Base-by-base conservation (phyloP, 2,113 vertebrate genomes). In the Myiagra hebetior region DNA sequence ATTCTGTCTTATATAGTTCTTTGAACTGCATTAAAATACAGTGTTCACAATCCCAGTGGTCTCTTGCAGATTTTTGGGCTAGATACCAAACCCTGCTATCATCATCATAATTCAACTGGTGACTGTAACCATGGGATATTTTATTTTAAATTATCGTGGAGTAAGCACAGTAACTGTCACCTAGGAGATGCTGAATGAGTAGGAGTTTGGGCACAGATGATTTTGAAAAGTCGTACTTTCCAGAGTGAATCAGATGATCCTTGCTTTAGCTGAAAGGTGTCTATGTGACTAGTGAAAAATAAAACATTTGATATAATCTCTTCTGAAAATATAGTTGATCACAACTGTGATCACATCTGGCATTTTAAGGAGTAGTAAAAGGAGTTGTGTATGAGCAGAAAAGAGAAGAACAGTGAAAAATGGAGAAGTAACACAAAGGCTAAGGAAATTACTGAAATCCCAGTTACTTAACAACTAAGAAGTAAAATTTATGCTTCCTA, bases 101-200 rank as follows among this genome's bases (percentile, higher is more conserved):
- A 49, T 46, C 63, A 55, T 59, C 39, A 17, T 62, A 86, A 88
- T 74, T 83, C 79, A 87, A 87, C 14, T 23, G 73, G 52, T 49
- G 68, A 73, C 41, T 91, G 85, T 86, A 94, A 91, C 90, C 59
- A 76, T 62, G 64, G 78, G 46, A 88, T 86, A 72, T 76, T 81
- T 94, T 87, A 90, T 88, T 93, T 89, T 87, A 84, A 93, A 73
- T 82, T 67, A 69, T 46, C 1, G 17, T 80, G 74, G 41, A 84
- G 53, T 87, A 85, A 0, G 0, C 35, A 35, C 41, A 92, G 78
- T 74, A 37, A 70, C 73, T 70, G 57, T 97, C 87, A 92, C 97
- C 96, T 95, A 96, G 96, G 97, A 96, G 96, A 96, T 95, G 74
- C 64, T 87, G 53, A 79, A 37, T 33, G 70, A 95, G 94, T 92